Conservation (phyloP, 2,797 vertebrate genomes). For the Myripristis murdjan region DNA sequence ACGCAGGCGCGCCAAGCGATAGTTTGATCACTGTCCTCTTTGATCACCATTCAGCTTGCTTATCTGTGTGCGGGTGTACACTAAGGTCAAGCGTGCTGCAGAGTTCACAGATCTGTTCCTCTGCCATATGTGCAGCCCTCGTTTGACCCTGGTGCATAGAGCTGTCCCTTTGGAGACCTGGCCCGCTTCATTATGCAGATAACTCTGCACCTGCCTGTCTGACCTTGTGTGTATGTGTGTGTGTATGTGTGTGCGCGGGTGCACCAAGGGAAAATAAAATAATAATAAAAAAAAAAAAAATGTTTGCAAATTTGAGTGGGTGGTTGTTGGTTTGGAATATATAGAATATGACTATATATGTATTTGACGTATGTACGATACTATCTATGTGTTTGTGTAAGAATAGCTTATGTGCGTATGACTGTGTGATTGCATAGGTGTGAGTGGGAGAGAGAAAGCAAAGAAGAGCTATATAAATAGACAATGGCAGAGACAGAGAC, state of each 20-base stretch:
- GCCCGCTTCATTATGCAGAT: constrained; percentile 97
- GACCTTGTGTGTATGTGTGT: constrained; percentile 68
- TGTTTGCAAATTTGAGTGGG: constrained; percentile 21
- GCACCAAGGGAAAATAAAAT: constrained; percentile 49
- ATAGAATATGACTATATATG: not conserved
- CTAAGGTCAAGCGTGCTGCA: constrained; percentile 91
- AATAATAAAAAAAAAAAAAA: constrained; percentile 27
- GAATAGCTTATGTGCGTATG: not conserved
- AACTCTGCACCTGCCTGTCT: constrained; percentile 94
- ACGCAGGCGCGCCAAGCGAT: constrained; percentile 54
- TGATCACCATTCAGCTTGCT: constrained; percentile 72
- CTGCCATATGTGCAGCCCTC: constrained; percentile 94
- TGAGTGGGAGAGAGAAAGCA: not conserved
- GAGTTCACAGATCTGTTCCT: constrained; percentile 91
- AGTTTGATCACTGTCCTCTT: constrained; percentile 64
- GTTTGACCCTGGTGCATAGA: constrained; percentile 92
- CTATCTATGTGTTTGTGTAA: not conserved
- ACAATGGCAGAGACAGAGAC: not conserved
- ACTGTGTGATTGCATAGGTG: not conserved
- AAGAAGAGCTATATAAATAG: not conserved
- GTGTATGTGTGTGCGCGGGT: constrained; percentile 59
- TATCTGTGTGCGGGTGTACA: constrained; percentile 89
- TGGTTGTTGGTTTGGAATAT: constrained; percentile 7
- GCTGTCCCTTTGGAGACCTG: constrained; percentile 93
- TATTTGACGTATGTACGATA: not conserved